Base-by-base conservation (phyloP, 2,888 invertebrate species). In the Pelosia muscerda region DNA sequence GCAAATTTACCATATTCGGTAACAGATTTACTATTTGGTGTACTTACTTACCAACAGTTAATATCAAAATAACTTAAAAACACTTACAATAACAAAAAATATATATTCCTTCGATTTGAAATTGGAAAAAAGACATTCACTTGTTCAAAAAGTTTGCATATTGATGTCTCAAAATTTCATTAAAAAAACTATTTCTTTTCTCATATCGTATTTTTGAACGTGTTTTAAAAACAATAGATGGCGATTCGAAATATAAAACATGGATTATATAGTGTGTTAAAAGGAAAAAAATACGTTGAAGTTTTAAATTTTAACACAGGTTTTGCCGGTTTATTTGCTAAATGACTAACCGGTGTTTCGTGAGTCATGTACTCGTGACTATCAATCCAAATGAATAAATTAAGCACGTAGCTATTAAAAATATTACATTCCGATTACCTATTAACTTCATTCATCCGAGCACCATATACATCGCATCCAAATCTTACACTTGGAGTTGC, bases 241-340 rank as follows among this genome's bases (percentile, higher is more conserved):
- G n/a, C n/a, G 15, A n/a, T 62, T 54, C 62, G 15, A 31, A 53
- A 31, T 19, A 54, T 68, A 54, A 58, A 63, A 26, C 13, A 63
- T 26, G 2, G 28, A 63, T 58, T 57, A 57, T n/a, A 63, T 57
- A 34, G 31, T 25, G 28, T 63, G 57, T 62, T 31, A 9, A 58
- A 58, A 58, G 19, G 15, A 31, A 59, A 59, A 19, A 42, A 28
- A 34, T 19, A 49, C 49, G n/a, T 49, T 49, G 49, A 8, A 8
- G 8, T n/a, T 66, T 56, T 66, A 53, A 61, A 38, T 38, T 3
- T 66, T 56, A 66, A 2, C n/a, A 60, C 42, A 25, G 53, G 61
- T 59, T 19, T 28, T 49, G 49, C 26, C 26, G 42, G 42, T 59
- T n/a, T 59, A 38, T 38, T 38, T 25, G 13, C 25, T 59, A 38